Base-by-base conservation (phyloP, 64 coral and sea anemone species). In the Pocillopora verrucosa region DNA sequence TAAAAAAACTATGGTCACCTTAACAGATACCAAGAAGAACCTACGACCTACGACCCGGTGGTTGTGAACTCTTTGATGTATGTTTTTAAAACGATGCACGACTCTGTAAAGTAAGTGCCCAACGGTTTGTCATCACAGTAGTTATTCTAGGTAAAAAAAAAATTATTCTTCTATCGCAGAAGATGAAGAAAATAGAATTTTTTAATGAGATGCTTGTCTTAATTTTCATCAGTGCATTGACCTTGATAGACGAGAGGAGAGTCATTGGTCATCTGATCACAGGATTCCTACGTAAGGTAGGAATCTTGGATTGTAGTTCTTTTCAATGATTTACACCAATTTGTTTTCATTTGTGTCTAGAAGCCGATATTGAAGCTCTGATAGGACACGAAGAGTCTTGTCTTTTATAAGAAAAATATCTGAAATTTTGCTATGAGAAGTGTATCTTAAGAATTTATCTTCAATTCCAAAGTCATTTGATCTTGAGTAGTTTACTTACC, bases 41-140 rank as follows among this genome's bases (percentile, higher is more conserved):
- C 93, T 17, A 93, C 97, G 34, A 95, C n/a, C n/a, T n/a, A 88
- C 30, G 97, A 99, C 51, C 93, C 94, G 14, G 91, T 99, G 22
- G 93, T 99, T 7, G 93, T 95, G 57, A 99, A 95, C 84, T 88
- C 93, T 34, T 76, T 99, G 60, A 82, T 99, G 97, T 99, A 95
- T 72, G 94, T 99, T 69, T 93, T 78, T 76, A 99, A 99, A 77
- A 99, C 97, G 4, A 80, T 99, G 73, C 97, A 99, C 73, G 97
- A 99, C 74, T 99, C 97, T 9, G 97, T 99, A 10, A 99, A 95
- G 97, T 99, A 93, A 73, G 92, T 91, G 59, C 9, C 22, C 10
- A 36, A 73, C 22, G 26, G 65, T 13, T 16, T 80, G 17, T 22
- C 64, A 67, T 9, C 64, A 9, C 16, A n/a, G 41, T 51, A 51